Conservation (phyloP, 2,113 vertebrate genomes). For the Labeo catla region DNA sequence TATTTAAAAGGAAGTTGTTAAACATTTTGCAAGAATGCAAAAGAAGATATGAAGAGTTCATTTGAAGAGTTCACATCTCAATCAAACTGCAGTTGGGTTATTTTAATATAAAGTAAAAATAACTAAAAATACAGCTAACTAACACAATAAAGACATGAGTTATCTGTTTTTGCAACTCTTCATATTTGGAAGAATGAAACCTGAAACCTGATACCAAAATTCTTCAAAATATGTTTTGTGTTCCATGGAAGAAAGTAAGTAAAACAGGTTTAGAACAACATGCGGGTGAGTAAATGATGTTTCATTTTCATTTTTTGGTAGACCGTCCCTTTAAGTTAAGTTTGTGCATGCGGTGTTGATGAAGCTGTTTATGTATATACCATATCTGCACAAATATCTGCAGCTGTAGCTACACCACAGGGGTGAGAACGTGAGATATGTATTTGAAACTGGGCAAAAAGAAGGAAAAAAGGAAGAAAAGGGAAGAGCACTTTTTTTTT, state of each 20-base stretch:
- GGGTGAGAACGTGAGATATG: neutral
- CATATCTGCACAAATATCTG: conserved; percentile 18
- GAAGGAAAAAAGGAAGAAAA: neutral
- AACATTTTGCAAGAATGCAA: neutral
- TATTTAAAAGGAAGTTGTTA: neutral
- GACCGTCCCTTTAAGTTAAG: neutral
- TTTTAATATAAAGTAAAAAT: too few species aligned
- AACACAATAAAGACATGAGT: too few species aligned
- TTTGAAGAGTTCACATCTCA: neutral
- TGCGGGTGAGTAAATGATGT: neutral
- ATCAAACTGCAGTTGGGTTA: too few species aligned
- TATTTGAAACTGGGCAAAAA: neutral
- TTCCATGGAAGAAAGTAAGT: neutral
- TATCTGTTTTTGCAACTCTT: too few species aligned
- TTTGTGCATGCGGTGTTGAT: neutral
- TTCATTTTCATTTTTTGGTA: neutral
- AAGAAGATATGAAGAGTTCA: neutral
- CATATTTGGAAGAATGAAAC: neutral
- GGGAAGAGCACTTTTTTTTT: neutral
- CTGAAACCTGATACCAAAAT: neutral
- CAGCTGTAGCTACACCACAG: conserved; percentile 24
- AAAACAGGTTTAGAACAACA: neutral
- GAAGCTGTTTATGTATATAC: neutral
- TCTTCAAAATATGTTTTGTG: neutral
- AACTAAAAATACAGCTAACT: too few species aligned